Evolutionary conservation across 2,888 invertebrate genomes (phyloP).

Genomic region (Corbicula japonica): DNA sequence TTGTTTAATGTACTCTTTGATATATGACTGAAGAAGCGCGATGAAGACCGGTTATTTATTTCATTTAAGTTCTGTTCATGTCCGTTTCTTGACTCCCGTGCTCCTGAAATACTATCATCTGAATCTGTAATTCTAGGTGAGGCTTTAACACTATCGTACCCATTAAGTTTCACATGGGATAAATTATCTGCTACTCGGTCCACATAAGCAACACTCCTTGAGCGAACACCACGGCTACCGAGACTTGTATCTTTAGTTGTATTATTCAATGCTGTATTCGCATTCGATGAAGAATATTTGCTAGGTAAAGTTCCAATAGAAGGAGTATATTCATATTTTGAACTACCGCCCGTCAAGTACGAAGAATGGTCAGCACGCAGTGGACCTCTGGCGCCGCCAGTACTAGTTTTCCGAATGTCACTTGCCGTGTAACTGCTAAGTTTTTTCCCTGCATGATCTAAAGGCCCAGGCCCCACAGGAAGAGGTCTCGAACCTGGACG

Average conservation of each 20-base stretch:
- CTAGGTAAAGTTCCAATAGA: constrained; percentile 51
- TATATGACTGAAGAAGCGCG: constrained; percentile 59
- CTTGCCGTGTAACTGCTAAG: constrained; percentile 43
- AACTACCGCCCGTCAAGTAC: constrained; percentile 33
- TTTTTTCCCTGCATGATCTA: constrained; percentile 73
- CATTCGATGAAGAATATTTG: constrained; percentile 47
- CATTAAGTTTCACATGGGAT: constrained; percentile 50
- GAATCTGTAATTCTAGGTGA: constrained; percentile 52
- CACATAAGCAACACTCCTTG: constrained; percentile 67
- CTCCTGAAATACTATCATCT: constrained; percentile 47
- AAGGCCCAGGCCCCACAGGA: constrained; percentile 77
- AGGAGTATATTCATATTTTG: constrained; percentile 51
- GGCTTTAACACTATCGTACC: constrained; percentile 58
- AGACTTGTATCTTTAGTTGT: constrained; percentile 48
- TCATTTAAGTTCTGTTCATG: constrained; percentile 55
- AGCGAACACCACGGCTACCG: constrained; percentile 57
- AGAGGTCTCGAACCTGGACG: constrained; percentile 67
- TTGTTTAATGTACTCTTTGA: constrained; percentile 32
- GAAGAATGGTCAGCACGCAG: constrained; percentile 73
- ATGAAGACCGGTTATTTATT: constrained; percentile 48
- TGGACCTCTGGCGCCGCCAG: constrained; percentile 64
- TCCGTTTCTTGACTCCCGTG: constrained; percentile 60
- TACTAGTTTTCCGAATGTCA: constrained; percentile 47
- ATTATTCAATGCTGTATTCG: constrained; percentile 15
- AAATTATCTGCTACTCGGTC: constrained; percentile 46